Percentiles rank a stretch among this genome's conserved stretches.
Evolutionary conservation across 2,888 invertebrate genomes (phyloP).

Genomic region (Lithophane ornitopus): DNA sequence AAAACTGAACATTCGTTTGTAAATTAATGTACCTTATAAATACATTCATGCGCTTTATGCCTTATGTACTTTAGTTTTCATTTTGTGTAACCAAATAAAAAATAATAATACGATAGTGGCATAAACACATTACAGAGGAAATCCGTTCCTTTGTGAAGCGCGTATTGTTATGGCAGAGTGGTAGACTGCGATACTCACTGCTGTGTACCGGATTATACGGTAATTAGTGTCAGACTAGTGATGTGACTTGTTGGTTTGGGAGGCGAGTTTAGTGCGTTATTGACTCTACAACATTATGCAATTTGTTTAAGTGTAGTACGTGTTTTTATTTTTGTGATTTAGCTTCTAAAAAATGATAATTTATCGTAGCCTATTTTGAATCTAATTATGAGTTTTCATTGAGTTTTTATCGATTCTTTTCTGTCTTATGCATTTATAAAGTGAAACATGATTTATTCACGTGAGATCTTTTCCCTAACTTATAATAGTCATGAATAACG

Average conservation of each 20-base stretch:
- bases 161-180: slow-evolving; percentile 52
- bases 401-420: neutral
- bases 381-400: neutral
- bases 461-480: neutral
- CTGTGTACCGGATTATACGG: slow-evolving; percentile 46
- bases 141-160: slow-evolving; percentile 39
- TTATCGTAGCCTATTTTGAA: neutral
- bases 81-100: neutral
- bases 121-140: slow-evolving; percentile 9
- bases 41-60: neutral
- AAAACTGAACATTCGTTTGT: neutral
- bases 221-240: slow-evolving; percentile 49
- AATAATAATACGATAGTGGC: slow-evolving; percentile 1
- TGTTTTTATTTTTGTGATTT: neutral
- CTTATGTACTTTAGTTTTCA: neutral
- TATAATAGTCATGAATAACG: neutral
- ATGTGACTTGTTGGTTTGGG: slow-evolving; percentile 7
- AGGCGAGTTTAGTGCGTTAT: neutral
- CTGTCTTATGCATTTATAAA: neutral
- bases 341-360: neutral
- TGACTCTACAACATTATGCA: too few relatives aligned
- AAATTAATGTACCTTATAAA: neutral
- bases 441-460: neutral
- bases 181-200: slow-evolving; percentile 43
- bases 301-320: too few relatives aligned